phyloP scores from a whole-genome alignment of 2,113 vertebrate species.

The Verasper variegatus region DNA sequence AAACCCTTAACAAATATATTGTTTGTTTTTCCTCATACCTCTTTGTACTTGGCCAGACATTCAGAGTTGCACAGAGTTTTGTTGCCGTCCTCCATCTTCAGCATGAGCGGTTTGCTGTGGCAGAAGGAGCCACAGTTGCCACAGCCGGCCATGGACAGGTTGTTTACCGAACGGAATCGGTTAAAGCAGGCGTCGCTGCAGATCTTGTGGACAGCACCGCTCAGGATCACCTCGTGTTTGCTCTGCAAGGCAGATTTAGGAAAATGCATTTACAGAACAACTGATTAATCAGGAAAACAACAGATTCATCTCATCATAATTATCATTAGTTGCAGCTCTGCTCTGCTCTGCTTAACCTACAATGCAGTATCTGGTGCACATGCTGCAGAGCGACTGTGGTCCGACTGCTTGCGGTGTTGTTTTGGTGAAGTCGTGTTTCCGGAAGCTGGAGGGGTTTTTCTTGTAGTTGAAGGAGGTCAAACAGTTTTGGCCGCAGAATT shows the following conservation, averaged over 20 bases:
- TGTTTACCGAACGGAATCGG: conserved; percentile 91
- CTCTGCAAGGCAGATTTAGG: conserved; percentile 76
- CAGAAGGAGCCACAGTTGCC: conserved; percentile 90
- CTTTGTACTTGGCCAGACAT: conserved; percentile 89
- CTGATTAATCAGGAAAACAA: no score
- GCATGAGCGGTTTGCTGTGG: conserved; percentile 86
- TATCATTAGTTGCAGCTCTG: no score
- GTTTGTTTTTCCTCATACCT: conserved; percentile 71
- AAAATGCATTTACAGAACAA: no score
- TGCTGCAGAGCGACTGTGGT: conserved; percentile 87
- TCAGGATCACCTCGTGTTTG: conserved; percentile 93
- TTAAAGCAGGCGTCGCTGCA: conserved; percentile 95
- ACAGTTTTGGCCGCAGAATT: conserved; percentile 95
- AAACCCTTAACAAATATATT: background rate
- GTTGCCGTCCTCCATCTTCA: conserved; percentile 88
- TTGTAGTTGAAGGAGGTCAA: conserved; percentile 88
- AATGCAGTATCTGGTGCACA: conserved; percentile 90
- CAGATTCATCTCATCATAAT: no score
- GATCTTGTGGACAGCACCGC: conserved; percentile 90
- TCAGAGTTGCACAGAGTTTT: conserved; percentile 91
- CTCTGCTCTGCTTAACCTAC: conserved; percentile 77
- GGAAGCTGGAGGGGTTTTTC: conserved; percentile 82
- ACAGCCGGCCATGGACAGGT: conserved; percentile 93
- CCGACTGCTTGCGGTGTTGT: background rate
- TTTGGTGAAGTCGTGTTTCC: conserved; percentile 77